Conservation (phyloP, 2,113 vertebrate genomes). For the Cebidichthys violaceus region DNA sequence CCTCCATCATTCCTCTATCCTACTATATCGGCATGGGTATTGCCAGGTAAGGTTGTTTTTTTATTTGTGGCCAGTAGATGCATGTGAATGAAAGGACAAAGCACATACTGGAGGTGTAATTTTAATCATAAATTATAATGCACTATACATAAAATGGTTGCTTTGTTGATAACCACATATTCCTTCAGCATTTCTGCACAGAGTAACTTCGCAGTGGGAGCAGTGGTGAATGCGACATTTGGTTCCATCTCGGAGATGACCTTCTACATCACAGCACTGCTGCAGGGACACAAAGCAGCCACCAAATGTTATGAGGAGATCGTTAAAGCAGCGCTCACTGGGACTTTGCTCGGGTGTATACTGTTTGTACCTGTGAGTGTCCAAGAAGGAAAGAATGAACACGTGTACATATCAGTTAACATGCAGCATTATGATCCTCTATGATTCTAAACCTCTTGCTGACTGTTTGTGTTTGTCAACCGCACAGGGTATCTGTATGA, state of each 20-base stretch:
- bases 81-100: background rate
- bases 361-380: constrained; percentile 89
- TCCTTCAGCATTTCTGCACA: constrained; percentile 89
- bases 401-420: background rate
- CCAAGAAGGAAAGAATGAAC: background rate
- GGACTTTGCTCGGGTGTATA: constrained; percentile 89
- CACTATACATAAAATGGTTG: background rate
- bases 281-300: constrained; percentile 83
- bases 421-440: background rate
- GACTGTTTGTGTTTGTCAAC: background rate
- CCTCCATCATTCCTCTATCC: constrained; percentile 90
- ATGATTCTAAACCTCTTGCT: background rate
- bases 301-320: constrained; percentile 90
- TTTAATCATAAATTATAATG: background rate
- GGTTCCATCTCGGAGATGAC: constrained; percentile 93
- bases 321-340: constrained; percentile 88
- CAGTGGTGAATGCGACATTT: constrained; percentile 91
- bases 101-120: background rate
- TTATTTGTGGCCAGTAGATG: too few species aligned
- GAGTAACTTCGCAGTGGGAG: constrained; percentile 91
- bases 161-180: background rate
- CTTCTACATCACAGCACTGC: constrained; percentile 92
- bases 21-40: constrained; percentile 95
- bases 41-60: constrained; percentile 84
- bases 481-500: constrained; percentile 90